Percentiles rank a stretch among this genome's conserved stretches.
Evolutionary conservation across 2,797 vertebrate genomes (phyloP).

Genomic region (Discoglossus pictus): DNA sequence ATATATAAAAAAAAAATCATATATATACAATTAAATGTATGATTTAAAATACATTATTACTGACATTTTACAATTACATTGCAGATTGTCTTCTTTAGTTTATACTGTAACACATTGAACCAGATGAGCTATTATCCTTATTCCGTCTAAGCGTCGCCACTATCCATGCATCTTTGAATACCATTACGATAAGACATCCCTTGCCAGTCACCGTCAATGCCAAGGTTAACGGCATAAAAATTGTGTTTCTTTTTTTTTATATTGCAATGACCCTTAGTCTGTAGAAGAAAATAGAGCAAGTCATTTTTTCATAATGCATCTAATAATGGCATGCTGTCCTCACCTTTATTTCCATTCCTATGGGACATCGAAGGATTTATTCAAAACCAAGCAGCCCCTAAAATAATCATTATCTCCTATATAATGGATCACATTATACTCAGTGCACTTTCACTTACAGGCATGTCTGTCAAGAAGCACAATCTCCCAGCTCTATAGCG

Average conservation of each 20-base stretch:
- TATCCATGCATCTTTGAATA: constrained; percentile 26
- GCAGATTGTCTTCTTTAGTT: too few species aligned
- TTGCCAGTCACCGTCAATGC: constrained; percentile 24
- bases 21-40: too few species aligned
- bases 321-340: constrained; percentile 41
- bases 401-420: constrained; percentile 77
- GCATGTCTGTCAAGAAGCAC: constrained; percentile 77
- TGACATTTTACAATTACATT: too few species aligned
- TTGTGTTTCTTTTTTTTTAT: constrained; percentile 41
- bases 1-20: too few species aligned
- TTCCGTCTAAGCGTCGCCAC: constrained; percentile 14
- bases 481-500: constrained; percentile 76
- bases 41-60: too few species aligned
- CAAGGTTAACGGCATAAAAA: constrained; percentile 48
- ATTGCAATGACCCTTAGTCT: constrained; percentile 46
- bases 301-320: constrained; percentile 36
- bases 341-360: constrained; percentile 64
- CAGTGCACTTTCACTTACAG: constrained; percentile 72
- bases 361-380: constrained; percentile 71
- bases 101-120: neutral
- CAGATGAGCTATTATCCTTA: constrained; percentile 40
- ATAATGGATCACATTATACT: constrained; percentile 72
- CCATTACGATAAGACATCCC: constrained; percentile 17
- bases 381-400: constrained; percentile 75
- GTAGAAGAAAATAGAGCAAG: constrained; percentile 33